Evolutionary conservation across 2,888 invertebrate genomes (phyloP), one percentile per base, ranked within the genome.

Genomic region (Drosophila recens): DNA sequence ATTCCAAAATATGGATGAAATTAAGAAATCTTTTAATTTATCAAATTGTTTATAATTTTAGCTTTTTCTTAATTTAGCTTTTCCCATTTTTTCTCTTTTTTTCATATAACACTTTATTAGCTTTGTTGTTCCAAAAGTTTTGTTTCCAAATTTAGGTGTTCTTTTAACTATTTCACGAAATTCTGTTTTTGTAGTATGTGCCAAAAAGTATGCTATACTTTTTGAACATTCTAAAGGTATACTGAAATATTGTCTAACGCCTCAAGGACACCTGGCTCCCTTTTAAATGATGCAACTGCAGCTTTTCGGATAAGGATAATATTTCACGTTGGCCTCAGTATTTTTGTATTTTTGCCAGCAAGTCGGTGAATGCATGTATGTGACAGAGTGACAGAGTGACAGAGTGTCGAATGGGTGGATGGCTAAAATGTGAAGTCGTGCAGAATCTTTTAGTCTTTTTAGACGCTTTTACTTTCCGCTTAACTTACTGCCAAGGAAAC

Each of bases 201-300:
- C 63, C 17, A 5, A 40, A 52, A 61, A 68, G 52, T 69, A 61
- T 71, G 54, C 66, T 56, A 52, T 59, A 38, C 36, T 61, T 46
- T 62, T 4, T 33, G 11, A 0, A 11, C 20, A 11, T 20, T 20
- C 11, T 42, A 34, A 30, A 61, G 36, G 15, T 17, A 34, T 13
- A 20, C 6, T 45, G 43, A 11, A 45, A 23, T 11, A 11, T 45
- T 45, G 6, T 6, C 43, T 23, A 23, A 8, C 5, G 13, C 23
- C 23, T 43, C 20, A 43, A 43, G 11, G 23, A 45, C 45, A 13
- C 45, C 45, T 23, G 15, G 11, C 11, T 45, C 17, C 23, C 45
- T 45, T 23, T 13, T 43, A 20, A 43, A 11, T 43, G 20, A 43
- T 20, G 5, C 20, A 43, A 43, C 20, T 20, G 43, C 43, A 20